These are phyloP conservation scores for Pristionchus pacificus DNA, from an alignment of 1,140 invertebrate genomes.

Conservation along the genomic window DNA sequence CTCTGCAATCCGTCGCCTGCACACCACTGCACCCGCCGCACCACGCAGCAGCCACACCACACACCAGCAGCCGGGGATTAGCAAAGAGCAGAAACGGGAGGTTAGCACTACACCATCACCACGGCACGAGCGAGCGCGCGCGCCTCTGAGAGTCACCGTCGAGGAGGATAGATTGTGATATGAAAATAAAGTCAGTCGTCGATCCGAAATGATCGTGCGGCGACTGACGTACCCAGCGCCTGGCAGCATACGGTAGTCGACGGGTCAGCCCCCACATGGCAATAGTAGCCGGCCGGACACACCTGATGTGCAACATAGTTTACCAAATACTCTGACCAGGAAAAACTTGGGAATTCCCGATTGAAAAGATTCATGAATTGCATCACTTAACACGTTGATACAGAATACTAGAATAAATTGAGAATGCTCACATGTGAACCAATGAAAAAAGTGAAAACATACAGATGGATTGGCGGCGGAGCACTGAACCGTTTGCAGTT, in stretches of 20 bases:
- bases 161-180: too few relatives aligned
- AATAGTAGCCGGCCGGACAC: constrained; percentile 53
- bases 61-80: neutral
- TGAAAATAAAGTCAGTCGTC: too few relatives aligned
- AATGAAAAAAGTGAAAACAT: neutral
- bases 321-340: too few relatives aligned
- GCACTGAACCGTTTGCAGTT: constrained; percentile 45
- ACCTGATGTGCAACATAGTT: too few relatives aligned
- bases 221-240: constrained; percentile 54
- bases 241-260: constrained; percentile 52
- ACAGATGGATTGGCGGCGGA: constrained; percentile 41
- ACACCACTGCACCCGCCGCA: neutral
- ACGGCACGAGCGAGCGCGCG: neutral
- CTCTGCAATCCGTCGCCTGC: too few relatives aligned
- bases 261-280: constrained; percentile 50
- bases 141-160: too few relatives aligned
- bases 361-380: too few relatives aligned
- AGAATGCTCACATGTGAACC: too few relatives aligned
- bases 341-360: too few relatives aligned
- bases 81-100: neutral
- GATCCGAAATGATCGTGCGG: too few relatives aligned
- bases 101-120: neutral
- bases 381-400: too few relatives aligned
- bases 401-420: too few relatives aligned
- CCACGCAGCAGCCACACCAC: neutral